Evolutionary conservation across 2,888 invertebrate genomes (phyloP), one percentile per base, ranked within the genome.

Genomic region (Busseola fusca): DNA sequence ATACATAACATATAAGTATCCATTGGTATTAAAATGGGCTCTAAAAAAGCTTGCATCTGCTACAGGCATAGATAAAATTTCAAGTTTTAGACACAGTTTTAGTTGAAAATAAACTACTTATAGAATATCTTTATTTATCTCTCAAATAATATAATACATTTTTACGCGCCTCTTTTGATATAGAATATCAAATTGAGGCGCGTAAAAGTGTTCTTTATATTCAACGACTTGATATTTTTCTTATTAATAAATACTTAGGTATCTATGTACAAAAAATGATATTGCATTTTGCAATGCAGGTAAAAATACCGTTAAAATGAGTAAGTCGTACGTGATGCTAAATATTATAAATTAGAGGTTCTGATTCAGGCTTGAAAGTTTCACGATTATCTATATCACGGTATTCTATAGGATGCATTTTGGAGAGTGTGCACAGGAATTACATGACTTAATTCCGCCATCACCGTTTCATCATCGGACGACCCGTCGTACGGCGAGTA

Each of bases 271-370:
- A 27, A 1, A 3, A 42, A 30, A 30, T 4, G 9, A 0, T 58
- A n/a, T 21, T 40, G 21, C 5, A 64, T 27, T 30, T 30, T 6
- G 16, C n/a, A 60, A 9, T 6, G 27, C 10, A 45, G 12, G 21
- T 60, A 3, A 72, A n/a, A 25, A 27, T 34, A 25, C 34, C 4
- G 34, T n/a, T n/a, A 14, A n/a, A 27, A 63, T 52, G 6, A 18
- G n/a, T 40, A 59, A 40, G 40, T 54, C 12, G 7, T 42, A n/a
- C 1, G n/a, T 7, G 54, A 58, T 27, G 21, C 14, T 30, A 48
- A 59, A 60, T 40, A 25, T 40, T 37, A 67, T 30, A 48, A 54
- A 73, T 45, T n/a, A 3, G 7, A 64, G 34, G 10, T 40, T 18
- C 48, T 73, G 40, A 30, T 5, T 48, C 67, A 34, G 18, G 14